Conservation (phyloP, 1,140 invertebrate genomes). For the Andricus grossulariae region DNA sequence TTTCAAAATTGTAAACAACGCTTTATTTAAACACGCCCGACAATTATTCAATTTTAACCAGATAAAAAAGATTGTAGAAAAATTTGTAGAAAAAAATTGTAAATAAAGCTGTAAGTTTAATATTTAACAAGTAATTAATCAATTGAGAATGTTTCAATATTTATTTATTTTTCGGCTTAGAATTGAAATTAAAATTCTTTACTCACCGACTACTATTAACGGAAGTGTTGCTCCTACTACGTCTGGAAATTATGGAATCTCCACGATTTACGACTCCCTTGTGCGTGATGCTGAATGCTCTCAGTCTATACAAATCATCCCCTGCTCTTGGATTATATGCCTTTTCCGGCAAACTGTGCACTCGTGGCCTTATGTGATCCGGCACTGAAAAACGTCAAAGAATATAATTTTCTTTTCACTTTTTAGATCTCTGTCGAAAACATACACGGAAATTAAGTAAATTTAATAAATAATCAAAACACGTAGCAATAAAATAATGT, state of each 20-base stretch:
- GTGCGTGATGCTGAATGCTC: slow-evolving; percentile 92
- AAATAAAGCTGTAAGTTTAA: too few species aligned
- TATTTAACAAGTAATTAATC: too few species aligned
- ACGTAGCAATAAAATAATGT: too few species aligned
- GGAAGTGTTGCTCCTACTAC: slow-evolving; percentile 88
- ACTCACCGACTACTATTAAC: slow-evolving; percentile 87
- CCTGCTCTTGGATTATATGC: slow-evolving; percentile 87
- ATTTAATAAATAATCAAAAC: neutral
- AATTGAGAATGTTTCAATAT: neutral
- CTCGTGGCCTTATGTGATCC: slow-evolving; percentile 87
- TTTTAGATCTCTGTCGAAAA: neutral
- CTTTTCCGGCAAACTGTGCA: slow-evolving; percentile 89
- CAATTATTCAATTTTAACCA: too few species aligned
- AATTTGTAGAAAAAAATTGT: too few species aligned
- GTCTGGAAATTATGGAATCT: slow-evolving; percentile 88
- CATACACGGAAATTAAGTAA: neutral
- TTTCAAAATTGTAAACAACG: too few species aligned
- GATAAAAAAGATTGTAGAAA: too few species aligned
- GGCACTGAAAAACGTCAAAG: slow-evolving; percentile 79
- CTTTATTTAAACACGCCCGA: too few species aligned
- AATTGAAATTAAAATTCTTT: neutral
- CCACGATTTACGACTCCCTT: slow-evolving; percentile 93
- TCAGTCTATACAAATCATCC: slow-evolving; percentile 89
- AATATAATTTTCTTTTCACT: neutral
- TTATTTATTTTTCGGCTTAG: neutral